Conservation (phyloP, 2,888 invertebrate genomes). For the Opisthograptis luteolata region DNA sequence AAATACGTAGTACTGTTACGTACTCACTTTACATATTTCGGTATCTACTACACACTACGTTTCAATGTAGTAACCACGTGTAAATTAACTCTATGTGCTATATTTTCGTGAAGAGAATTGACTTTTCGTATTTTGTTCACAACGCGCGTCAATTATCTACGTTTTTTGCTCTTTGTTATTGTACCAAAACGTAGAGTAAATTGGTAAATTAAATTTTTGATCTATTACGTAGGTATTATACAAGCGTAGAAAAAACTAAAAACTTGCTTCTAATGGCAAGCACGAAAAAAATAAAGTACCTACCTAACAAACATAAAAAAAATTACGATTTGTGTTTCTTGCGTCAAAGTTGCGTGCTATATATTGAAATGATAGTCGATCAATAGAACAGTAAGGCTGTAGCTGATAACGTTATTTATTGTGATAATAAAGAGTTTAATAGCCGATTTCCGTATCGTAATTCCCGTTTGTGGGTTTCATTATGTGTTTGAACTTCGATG, state of each 20-base stretch:
- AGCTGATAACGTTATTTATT: conserved; percentile 49
- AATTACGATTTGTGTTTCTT: conserved; percentile 47
- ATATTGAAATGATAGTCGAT: conserved; percentile 43
- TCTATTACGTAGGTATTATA: not conserved
- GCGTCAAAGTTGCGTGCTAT: conserved; percentile 55
- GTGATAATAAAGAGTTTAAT: conserved; percentile 52
- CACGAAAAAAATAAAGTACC: conserved; percentile 18
- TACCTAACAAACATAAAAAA: conserved; percentile 40
- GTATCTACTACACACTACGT: too few relatives aligned
- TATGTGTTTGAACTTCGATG: conserved; percentile 31
- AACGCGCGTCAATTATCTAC: not conserved
- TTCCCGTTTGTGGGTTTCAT: conserved; percentile 33
- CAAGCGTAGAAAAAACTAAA: too few relatives aligned
- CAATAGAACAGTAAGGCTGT: conserved; percentile 44
- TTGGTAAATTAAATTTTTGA: not conserved
- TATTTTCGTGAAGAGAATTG: too few relatives aligned
- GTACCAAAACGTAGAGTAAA: not conserved
- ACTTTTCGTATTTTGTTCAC: not conserved
- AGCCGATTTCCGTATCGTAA: conserved; percentile 42
- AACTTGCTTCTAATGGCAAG: too few relatives aligned
- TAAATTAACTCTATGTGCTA: too few relatives aligned
- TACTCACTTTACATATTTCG: conserved; percentile 17
- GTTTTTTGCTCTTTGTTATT: not conserved
- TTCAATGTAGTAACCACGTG: conserved; percentile 3
- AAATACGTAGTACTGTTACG: too few relatives aligned